Conservation (phyloP, 2,113 vertebrate genomes). For the Zootoca vivipara region DNA sequence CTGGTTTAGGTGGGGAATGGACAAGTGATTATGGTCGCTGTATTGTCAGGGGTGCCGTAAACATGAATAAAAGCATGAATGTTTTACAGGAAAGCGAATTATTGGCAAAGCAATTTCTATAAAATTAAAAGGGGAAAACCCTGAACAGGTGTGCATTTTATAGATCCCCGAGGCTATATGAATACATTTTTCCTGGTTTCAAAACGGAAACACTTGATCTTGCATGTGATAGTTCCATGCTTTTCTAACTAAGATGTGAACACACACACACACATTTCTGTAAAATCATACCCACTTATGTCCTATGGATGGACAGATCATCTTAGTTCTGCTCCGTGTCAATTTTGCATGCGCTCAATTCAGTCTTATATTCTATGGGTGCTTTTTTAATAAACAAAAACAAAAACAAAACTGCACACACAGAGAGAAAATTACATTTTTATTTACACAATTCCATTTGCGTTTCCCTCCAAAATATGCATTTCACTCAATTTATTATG, state of each 20-base stretch:
- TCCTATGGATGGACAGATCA: too few relatives aligned
- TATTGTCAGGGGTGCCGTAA: not conserved
- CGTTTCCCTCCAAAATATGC: too few relatives aligned
- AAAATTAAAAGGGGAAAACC: not conserved
- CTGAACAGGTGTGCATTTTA: slow-evolving; percentile 1
- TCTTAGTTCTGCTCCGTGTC: too few relatives aligned
- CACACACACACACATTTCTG: not conserved
- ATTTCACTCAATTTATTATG: too few relatives aligned
- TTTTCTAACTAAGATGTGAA: not conserved
- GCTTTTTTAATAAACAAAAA: too few relatives aligned
- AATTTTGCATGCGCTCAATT: too few relatives aligned
- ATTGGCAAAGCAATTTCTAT: not conserved
- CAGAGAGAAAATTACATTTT: too few relatives aligned
- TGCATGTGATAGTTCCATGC: not conserved
- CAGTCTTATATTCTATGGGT: too few relatives aligned
- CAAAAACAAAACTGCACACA: too few relatives aligned
- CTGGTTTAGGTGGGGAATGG: not conserved
- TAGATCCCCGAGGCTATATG: not conserved
- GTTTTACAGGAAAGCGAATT: not conserved
- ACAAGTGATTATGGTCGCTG: not conserved
- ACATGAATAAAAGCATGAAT: not conserved
- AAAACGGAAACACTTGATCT: slow-evolving; percentile 4
- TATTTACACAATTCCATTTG: too few relatives aligned
- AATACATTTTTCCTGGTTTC: not conserved
- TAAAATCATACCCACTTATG: not conserved